phyloP scores from a whole-genome alignment of 1,140 invertebrate species.

The Leptinotarsa defecta region DNA sequence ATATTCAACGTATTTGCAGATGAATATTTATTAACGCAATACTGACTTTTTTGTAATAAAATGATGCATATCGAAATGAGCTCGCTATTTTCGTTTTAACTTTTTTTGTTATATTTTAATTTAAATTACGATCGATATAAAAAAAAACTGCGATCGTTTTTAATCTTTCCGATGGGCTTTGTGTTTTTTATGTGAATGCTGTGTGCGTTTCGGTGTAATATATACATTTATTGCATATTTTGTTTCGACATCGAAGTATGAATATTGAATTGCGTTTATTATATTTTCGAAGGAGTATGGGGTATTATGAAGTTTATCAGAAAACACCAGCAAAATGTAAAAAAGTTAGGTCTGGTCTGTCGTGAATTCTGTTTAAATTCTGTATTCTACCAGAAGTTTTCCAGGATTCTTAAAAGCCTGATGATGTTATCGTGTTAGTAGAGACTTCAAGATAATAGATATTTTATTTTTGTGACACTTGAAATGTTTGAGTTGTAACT shows the following conservation, averaged over 20 bases:
- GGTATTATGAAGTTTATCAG: too few species aligned
- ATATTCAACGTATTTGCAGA: constrained; percentile 43
- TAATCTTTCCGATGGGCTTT: constrained; percentile 22
- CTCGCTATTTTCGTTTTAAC: constrained; percentile 30
- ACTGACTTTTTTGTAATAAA: constrained; percentile 44
- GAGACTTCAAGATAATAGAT: too few species aligned
- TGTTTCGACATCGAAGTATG: not conserved
- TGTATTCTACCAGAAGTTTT: too few species aligned
- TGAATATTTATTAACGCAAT: constrained; percentile 44
- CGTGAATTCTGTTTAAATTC: too few species aligned
- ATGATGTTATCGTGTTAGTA: too few species aligned
- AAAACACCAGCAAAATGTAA: too few species aligned
- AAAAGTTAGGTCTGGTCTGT: too few species aligned
- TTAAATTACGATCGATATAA: constrained; percentile 23
- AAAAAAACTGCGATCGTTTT: constrained; percentile 21
- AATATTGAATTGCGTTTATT: not conserved
- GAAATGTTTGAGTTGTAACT: too few species aligned
- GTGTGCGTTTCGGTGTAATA: constrained; percentile 1
- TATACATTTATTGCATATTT: not conserved
- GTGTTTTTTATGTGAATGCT: constrained; percentile 22
- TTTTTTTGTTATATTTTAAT: constrained; percentile 31
- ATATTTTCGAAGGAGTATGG: not conserved
- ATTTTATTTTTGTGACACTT: too few species aligned
- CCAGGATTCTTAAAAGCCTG: too few species aligned
- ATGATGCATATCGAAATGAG: constrained; percentile 46